Evolutionary conservation across 2,888 invertebrate genomes (phyloP).

Genomic region (Leptinotarsa peninsularis): DNA sequence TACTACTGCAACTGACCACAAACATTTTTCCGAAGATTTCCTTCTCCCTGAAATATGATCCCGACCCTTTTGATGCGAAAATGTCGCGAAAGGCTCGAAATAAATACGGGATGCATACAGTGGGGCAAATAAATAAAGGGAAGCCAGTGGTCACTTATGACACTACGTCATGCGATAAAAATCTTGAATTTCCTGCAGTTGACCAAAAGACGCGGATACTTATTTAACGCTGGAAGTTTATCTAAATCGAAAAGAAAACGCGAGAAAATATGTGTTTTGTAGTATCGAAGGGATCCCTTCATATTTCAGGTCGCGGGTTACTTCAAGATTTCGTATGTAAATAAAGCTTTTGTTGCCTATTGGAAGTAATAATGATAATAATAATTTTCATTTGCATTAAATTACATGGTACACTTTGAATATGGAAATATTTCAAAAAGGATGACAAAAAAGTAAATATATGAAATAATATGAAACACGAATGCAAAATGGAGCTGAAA

Average conservation of each 20-base stretch:
- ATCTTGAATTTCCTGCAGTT: slow-evolving; percentile 66
- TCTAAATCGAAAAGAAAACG: slow-evolving; percentile 56
- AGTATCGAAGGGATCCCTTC: slow-evolving; percentile 50
- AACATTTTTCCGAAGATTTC: slow-evolving; percentile 23
- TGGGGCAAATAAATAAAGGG: slow-evolving; percentile 60
- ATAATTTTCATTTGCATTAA: too few relatives aligned
- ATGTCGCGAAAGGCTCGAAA: slow-evolving; percentile 46
- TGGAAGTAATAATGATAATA: slow-evolving; percentile 6
- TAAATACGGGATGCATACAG: slow-evolving; percentile 56
- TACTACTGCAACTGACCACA: slow-evolving; percentile 14
- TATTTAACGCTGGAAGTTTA: slow-evolving; percentile 61
- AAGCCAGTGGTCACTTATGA: slow-evolving; percentile 60
- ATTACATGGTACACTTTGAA: too few relatives aligned
- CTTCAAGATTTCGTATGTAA: slow-evolving; percentile 26
- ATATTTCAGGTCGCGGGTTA: not conserved
- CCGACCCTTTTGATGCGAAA: slow-evolving; percentile 44
- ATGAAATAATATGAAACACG: too few relatives aligned
- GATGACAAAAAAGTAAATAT: too few relatives aligned
- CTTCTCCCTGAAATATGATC: slow-evolving; percentile 37
- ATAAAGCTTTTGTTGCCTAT: slow-evolving; percentile 23
- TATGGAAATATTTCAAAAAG: too few relatives aligned
- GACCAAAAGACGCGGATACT: slow-evolving; percentile 65
- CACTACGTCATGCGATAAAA: slow-evolving; percentile 63
- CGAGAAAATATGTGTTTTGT: slow-evolving; percentile 59
- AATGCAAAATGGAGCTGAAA: too few relatives aligned